A percentile compares a stretch with the other conserved stretches of the same genome.
These are phyloP conservation scores for Eulemur rufifrons DNA, from an alignment of 2,113 vertebrate species.

Conservation along the genomic window DNA sequence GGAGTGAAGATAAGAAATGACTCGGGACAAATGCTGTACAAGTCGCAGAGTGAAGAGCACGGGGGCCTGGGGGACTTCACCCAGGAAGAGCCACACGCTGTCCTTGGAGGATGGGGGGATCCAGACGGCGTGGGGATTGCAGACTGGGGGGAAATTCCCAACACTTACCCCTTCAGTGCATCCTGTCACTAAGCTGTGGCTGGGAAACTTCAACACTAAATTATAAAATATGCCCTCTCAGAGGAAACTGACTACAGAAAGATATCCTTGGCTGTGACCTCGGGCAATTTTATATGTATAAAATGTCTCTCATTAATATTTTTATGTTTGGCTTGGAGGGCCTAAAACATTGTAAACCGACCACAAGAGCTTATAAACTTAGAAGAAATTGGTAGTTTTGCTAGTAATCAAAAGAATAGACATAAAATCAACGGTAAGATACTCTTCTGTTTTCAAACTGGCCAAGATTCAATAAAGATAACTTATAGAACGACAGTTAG, in stretches of 20 bases:
- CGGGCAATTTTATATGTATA: not conserved
- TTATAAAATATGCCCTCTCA: not conserved
- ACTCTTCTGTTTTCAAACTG: not conserved
- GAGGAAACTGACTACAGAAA: not conserved
- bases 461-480: not conserved
- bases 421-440: not conserved
- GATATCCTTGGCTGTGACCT: not conserved
- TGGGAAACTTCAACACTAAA: not conserved
- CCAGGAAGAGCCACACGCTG: rapidly evolving
- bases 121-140: rapidly evolving
- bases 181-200: not conserved
- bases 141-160: too few relatives aligned
- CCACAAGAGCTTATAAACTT: not conserved
- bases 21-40: rapidly evolving
- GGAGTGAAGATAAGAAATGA: rapidly evolving
- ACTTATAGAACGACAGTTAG: not conserved
- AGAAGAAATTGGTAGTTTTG: not conserved
- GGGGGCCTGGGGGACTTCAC: too few relatives aligned
- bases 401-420: not conserved
- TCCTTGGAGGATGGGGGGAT: not conserved
- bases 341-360: not conserved
- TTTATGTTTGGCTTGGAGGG: not conserved
- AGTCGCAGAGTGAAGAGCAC: rapidly evolving
- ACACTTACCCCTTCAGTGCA: too few relatives aligned
- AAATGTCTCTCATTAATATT: not conserved